Evolutionary conservation across 2,888 invertebrate species (phyloP), one percentile per base, ranked within the genome.

Genomic region (Cerastis leucographa): DNA sequence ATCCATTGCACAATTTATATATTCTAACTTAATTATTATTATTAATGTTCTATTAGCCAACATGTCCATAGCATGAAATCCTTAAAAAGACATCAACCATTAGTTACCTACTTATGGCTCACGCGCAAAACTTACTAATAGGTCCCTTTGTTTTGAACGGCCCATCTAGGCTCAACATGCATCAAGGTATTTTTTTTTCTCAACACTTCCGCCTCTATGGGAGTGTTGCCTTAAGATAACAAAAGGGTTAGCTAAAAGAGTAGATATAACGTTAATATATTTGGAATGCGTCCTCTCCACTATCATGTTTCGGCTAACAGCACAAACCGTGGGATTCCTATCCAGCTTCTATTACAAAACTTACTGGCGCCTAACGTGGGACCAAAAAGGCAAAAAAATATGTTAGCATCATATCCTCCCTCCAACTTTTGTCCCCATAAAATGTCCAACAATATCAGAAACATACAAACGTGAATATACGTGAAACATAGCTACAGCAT

Each of bases 1-100:
- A 40, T 3, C 29, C 54, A 73, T 46, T 59, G 25, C 29, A 56
- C 29, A 19, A 59, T 25, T 29, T 56, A 35, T 29, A 49, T 42
- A n/a, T n/a, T 71, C 40, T 56, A 44, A 73, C 35, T 40, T 73
- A 46, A 72, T 44, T 56, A 56, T 56, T 29, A 69, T 25, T 51
- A 29, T 42, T 44, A 56, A 56, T 35, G 22, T 59, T 40, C 35
- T 71, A 73, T n/a, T 42, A 29, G 3, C 19, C 22, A 71, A 72
- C 22, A 42, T 71, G 29, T 44, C 1, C 54, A 42, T 54, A 54
- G 35, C n/a, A 64, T 56, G 44, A 56, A 54, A 44, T 44, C 9
- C 54, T 73, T 54, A n/a, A 71, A 42, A 54, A 29, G 8, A 54
- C 5, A 8, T 51, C 12, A n/a, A 17, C 51, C 17, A 42, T 35